Base-by-base conservation (phyloP, 1,140 invertebrate species). In the Ephestia elutella region DNA sequence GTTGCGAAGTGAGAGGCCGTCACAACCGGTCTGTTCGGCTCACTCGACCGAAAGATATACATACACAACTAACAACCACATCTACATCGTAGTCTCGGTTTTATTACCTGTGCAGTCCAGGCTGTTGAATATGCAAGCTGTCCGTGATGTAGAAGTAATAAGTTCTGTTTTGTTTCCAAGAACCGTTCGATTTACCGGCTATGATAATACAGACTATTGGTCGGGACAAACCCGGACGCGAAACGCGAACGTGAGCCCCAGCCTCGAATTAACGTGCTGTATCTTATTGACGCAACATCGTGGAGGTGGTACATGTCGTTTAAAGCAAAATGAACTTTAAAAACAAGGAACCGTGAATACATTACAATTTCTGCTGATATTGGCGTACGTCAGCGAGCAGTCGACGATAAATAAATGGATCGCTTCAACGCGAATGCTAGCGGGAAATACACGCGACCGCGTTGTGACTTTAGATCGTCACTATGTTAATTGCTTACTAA, bases 1-100 rank as follows among this genome's bases (percentile, higher is more conserved):
- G 75, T 86, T 82, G 79, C 82, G 65, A 87, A 86, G 85, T 87
- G 85, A 88, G 85, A 88, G 85, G 83, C 82, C 80, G 76, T 69
- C 78, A 70, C 73, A 84, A 88, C 82, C 85, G 83, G 85, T 75
- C 72, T 61, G 71, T 78, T 85, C 75, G 72, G 70, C 75, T 79
- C 70, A 76, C 66, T 81, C 75, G 72, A 75, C 75, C 75, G 73
- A 75, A 65, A 85, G 74, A 75, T 81, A 83, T 79, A 78, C 63
- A 62, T 55, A 62, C 56, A 62, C 62, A 68, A 78, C 62, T 63
- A 68, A 80, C 61, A 73, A 69, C 78, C 69, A 66, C 69, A 66
- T 67, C 72, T 75, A 75, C 65, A 64, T 70, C 65, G 66, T 61
- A 73, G 60, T 61, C 66, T 71, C 62, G 65, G 59, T 61, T 63